Evolutionary conservation across 2,113 vertebrate genomes (phyloP).

Genomic region (human (Homo sapiens)): DNA sequence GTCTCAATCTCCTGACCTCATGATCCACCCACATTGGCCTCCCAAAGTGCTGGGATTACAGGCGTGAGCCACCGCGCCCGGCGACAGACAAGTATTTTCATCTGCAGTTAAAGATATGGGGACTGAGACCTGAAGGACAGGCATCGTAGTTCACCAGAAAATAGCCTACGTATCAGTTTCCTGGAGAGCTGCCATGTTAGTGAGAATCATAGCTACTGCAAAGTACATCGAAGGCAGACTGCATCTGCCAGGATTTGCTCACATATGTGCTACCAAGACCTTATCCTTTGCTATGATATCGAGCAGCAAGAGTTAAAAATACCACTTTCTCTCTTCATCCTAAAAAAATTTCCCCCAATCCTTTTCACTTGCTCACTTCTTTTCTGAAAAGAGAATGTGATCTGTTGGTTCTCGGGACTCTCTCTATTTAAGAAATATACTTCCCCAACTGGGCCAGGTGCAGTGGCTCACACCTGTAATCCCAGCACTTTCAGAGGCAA

Average conservation of each 20-base stretch:
- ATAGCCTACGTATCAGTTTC: neutral
- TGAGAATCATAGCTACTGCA: neutral
- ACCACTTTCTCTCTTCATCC: neutral
- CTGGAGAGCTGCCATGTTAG: neutral
- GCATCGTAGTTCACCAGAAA: neutral
- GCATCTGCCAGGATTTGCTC: neutral
- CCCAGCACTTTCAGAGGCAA: no score
- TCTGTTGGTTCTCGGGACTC: neutral
- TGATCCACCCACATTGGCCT: no score
- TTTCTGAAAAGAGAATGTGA: neutral
- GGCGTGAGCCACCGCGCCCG: no score
- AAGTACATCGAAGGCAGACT: neutral
- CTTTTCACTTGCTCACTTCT: neutral
- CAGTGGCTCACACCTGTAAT: no score
- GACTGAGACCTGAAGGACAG: neutral
- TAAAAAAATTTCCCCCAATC: neutral
- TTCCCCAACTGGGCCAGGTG: neutral
- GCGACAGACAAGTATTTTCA: neutral
- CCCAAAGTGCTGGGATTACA: no score
- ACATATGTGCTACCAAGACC: neutral
- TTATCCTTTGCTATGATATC: neutral
- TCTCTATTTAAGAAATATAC: neutral
- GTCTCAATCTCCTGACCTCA: no score
- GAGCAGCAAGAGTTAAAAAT: constrained; percentile 1
- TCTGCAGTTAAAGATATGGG: neutral